Conservation (phyloP, 2,113 vertebrate species). For the Labrus mixtus region DNA sequence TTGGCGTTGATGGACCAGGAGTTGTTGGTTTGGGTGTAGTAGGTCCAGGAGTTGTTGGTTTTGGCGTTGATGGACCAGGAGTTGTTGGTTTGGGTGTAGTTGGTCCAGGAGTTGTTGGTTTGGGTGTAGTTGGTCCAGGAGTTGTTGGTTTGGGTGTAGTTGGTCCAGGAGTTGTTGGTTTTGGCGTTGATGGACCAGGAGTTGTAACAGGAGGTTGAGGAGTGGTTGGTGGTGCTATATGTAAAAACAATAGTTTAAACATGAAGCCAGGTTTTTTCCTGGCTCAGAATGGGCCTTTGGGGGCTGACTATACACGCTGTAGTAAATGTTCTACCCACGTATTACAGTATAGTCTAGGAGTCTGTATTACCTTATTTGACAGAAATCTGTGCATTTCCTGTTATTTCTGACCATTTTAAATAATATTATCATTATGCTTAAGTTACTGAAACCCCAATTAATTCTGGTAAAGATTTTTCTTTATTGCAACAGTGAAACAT, state of each 20-base stretch:
- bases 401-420: no score
- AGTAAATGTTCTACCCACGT: no score
- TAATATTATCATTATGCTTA: no score
- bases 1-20: slow-evolving; percentile 2
- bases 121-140: background rate
- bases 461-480: no score
- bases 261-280: background rate
- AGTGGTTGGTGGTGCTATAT: slow-evolving; percentile 49
- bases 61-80: background rate
- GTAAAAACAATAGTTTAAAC: background rate
- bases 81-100: background rate
- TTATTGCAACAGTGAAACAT: no score
- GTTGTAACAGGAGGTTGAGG: background rate
- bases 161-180: background rate
- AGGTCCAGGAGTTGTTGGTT: background rate
- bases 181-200: background rate
- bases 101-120: background rate
- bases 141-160: slow-evolving; percentile 1
- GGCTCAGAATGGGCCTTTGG: no score
- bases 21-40: slow-evolving; percentile 7
- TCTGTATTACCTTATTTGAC: no score
- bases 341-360: no score
- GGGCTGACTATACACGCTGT: no score
- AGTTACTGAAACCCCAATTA: no score
- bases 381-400: no score